Evolutionary conservation across 2,113 vertebrate species (phyloP), one percentile per base, ranked within the genome.

Genomic region (Dipodomys stephensi): DNA sequence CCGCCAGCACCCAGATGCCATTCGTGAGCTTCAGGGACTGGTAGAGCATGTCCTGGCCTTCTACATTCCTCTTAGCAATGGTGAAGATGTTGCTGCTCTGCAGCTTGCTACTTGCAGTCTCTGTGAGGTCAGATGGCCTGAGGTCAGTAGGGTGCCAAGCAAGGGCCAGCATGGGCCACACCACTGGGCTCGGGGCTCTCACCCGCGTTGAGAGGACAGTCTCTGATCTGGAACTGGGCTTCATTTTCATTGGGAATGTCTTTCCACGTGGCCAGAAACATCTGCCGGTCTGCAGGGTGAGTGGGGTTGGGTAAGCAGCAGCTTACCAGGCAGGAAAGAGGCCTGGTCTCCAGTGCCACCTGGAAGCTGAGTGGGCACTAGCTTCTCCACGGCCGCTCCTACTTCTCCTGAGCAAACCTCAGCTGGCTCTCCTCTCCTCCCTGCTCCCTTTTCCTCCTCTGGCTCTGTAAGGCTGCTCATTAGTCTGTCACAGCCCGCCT

Each of bases 31-130:
- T 99, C 96, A 99, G 98, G 72, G 99, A 99, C 97, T 99, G 99
- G 98, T 99, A 99, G n/a, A 99, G 98, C 99, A 99, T 99, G 98
- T 99, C 99, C 96, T 99, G 99, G 39, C 98, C 98, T 46, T 99
- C 99, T 95, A 99, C 99, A 0, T 98, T 99, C 79, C 99, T 98
- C 98, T 99, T 99, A 93, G 99, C 99, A 0, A 99, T 98, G 77
- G 99, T 99, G 98, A 99, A 99, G 95, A 99, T 98, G 97, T 99
- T 99, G 98, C 99, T 99, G 93, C 98, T 98, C 94, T 99, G 99
- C 62, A 99, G 98, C 96, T 99, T 99, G 98, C 96, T 99, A 96
- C 98, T 99, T 23, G 98, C 98, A 0, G 98, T 98, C 68, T 99
- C 99, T 99, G 98, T 0, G 19, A 0, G 18, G 39, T 44, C 49